Evolutionary conservation across 2,113 vertebrate species (phyloP), one percentile per base, ranked within the genome.

Genomic region (Microtus richardsoni): DNA sequence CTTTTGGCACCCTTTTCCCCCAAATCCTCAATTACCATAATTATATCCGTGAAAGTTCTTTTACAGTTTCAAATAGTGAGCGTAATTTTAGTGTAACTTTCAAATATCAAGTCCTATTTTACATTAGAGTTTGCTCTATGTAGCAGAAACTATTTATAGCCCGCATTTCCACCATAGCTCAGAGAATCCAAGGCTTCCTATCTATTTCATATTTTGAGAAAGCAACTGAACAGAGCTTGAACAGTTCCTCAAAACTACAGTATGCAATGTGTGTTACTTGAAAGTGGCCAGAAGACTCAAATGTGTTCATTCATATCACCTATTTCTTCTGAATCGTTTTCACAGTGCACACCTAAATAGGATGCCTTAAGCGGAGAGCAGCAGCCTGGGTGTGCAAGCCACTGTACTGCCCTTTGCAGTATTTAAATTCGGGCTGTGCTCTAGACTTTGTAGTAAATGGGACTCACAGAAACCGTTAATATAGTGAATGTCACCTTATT

Each of bases 1-100:
- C 58, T 93, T 95, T 96, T 47, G 68, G 47, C 19, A 36, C 58
- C 33, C 19, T 75, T 79, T 80, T 17, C 2, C 30, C 39, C 39
- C 80, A 71, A 12, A 2, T 33, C 2, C 36, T 54, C 28, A 85
- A 12, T 94, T 91, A 70, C n/a, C 73, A 70, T 90, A 80, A 92
- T 92, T 82, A 91, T 90, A 62, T 93, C 78, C n/a, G 36, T 68
- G 73, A 89, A 91, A 88, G 33, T 79, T 83, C 8, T 94, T 83
- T 93, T 95, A n/a, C 36, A 88, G 60, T 9, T 80, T 86, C n/a
- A 94, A 93, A 89, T 91, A 87, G 83, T 86, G 36, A 96, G 60
- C 30, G 7, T 83, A 74, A 93, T 86, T 92, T 93, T 94, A 86
- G 71, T 86, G 39, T 71, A 95, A 84, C 79, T 83, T 94, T 52